Evolutionary conservation across 2,113 vertebrate species (phyloP).

Genomic region (Mohoua ochrocephala): DNA sequence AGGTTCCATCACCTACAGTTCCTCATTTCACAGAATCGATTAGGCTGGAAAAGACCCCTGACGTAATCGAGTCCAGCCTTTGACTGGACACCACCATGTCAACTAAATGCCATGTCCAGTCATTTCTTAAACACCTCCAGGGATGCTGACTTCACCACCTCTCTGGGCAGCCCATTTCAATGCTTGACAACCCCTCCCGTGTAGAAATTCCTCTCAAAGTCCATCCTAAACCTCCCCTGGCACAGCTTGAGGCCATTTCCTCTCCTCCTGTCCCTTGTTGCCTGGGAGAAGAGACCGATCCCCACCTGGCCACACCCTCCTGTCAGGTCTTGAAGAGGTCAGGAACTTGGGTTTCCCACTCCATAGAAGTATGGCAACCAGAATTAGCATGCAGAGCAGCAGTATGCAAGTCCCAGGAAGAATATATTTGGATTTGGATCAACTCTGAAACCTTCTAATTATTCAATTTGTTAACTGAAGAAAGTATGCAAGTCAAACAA

Average conservation of each 20-base stretch:
- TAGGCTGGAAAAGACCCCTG: background rate
- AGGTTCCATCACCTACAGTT: background rate
- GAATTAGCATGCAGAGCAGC: background rate
- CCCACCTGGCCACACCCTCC: background rate
- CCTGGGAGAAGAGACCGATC: background rate
- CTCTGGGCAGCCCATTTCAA: background rate
- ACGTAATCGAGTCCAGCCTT: rapidly evolving
- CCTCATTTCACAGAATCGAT: background rate
- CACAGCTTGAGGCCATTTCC: background rate
- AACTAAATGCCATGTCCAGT: background rate
- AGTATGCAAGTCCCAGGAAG: background rate
- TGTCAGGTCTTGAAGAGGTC: background rate
- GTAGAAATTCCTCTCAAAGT: background rate
- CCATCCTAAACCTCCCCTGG: background rate
- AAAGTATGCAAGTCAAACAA: background rate
- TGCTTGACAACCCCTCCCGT: background rate
- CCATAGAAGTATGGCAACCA: background rate
- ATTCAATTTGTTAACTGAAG: background rate
- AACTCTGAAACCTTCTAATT: background rate
- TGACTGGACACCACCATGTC: background rate
- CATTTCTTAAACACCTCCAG: background rate
- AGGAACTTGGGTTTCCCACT: background rate
- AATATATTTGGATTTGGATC: background rate
- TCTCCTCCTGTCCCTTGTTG: background rate
- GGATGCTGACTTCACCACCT: background rate